A percentile compares a stretch with the other conserved stretches of the same genome.
These are phyloP conservation scores for Puntigrus tetrazona DNA, from an alignment of 2,113 vertebrate species.

Conservation along the genomic window DNA sequence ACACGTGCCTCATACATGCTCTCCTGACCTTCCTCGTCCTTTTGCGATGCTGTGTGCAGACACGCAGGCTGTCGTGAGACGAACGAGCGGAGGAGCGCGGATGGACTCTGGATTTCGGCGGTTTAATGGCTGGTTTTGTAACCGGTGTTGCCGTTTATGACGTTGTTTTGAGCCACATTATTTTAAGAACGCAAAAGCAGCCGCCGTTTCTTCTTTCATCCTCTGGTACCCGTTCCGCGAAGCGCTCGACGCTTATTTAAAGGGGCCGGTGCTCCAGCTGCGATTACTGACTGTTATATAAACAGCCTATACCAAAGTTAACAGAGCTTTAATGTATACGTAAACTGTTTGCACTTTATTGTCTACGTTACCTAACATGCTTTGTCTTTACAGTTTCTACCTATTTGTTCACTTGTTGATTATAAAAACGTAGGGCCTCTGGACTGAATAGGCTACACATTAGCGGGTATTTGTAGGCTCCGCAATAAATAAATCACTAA, in stretches of 20 bases:
- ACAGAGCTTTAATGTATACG: neutral
- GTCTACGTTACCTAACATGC: neutral
- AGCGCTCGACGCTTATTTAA: constrained; percentile 8
- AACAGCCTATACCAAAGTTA: neutral
- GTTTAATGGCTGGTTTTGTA: neutral
- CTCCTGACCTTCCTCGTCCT: constrained; percentile 26
- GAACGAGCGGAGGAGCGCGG: neutral
- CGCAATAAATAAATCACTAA: neutral
- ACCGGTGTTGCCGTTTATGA: neutral
- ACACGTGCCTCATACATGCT: neutral
- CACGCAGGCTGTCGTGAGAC: neutral
- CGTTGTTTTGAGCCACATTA: neutral
- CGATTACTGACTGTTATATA: neutral
- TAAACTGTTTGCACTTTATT: neutral
- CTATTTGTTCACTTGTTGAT: neutral
- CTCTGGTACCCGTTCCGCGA: neutral
- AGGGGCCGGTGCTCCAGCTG: neutral
- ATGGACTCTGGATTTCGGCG: neutral
- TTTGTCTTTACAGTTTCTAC: neutral
- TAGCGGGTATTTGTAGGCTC: neutral
- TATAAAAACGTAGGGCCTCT: neutral
- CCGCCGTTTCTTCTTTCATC: neutral
- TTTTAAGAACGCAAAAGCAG: neutral
- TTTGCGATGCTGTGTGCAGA: neutral
- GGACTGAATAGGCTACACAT: neutral